phyloP scores from a whole-genome alignment of 2,113 vertebrate genomes.

The Mirounga angustirostris region DNA sequence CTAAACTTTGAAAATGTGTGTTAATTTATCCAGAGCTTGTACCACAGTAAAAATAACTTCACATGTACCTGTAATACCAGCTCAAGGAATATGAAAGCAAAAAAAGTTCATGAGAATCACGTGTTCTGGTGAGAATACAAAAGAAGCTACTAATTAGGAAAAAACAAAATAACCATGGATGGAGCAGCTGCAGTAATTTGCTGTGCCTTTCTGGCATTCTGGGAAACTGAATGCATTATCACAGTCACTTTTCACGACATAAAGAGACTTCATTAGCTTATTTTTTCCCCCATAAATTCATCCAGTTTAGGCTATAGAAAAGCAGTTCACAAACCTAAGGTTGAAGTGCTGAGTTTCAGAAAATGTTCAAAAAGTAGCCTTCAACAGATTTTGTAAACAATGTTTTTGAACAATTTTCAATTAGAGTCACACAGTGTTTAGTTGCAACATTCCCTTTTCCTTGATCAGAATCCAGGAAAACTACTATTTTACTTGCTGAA shows the following conservation, averaged over 20 bases:
- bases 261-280: neutral
- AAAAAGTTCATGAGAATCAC: neutral
- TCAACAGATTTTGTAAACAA: constrained; percentile 45
- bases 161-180: neutral
- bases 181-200: constrained; percentile 35
- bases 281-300: neutral
- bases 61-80: constrained; percentile 42
- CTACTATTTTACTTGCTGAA: constrained; percentile 20
- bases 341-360: constrained; percentile 43
- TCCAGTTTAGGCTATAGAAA: neutral
- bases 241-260: neutral
- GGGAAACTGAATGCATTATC: constrained; percentile 6
- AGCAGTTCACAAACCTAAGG: neutral
- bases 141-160: constrained; percentile 61
- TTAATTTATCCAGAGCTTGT: constrained; percentile 42
- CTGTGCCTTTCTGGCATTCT: neutral
- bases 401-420: constrained; percentile 55
- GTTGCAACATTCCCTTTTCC: constrained; percentile 10
- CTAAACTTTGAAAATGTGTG: constrained; percentile 68
- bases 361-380: constrained; percentile 37
- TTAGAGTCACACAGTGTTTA: constrained; percentile 24
- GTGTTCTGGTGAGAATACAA: constrained; percentile 51
- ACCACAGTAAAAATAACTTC: constrained; percentile 57
- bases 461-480: constrained; percentile 42
- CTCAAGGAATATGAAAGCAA: constrained; percentile 16